Conservation (phyloP, 2,888 invertebrate genomes). For the Pristionchus mayeri region DNA sequence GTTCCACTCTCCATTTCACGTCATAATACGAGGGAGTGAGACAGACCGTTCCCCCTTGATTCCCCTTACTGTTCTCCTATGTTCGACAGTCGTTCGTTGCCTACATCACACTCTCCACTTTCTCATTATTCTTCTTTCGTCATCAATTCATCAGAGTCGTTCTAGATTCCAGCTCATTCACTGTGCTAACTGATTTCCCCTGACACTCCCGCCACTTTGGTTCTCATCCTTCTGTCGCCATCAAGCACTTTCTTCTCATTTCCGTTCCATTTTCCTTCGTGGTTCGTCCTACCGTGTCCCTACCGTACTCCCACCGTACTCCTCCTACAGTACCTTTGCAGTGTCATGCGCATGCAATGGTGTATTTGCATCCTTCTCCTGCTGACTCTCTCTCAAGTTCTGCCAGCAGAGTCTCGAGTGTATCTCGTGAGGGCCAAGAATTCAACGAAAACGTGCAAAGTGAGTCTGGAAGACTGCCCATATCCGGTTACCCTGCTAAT, state of each 20-base stretch:
- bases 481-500: not conserved
- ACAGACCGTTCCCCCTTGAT: not conserved
- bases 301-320: constrained; percentile 19
- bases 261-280: not conserved
- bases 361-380: not conserved
- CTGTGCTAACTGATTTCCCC: too few species aligned
- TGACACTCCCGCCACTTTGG: not conserved
- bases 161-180: too few species aligned
- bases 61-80: too few species aligned
- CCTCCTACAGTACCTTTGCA: not conserved
- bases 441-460: constrained; percentile 46
- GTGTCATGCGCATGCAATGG: not conserved
- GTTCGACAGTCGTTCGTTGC: too few species aligned
- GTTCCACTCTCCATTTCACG: constrained; percentile 41
- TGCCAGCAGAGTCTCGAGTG: constrained; percentile 17
- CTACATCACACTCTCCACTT: too few species aligned
- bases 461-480: constrained; percentile 8
- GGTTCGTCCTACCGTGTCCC: not conserved
- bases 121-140: too few species aligned
- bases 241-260: not conserved
- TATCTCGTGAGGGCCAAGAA: constrained; percentile 43
- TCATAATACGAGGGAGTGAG: not conserved
- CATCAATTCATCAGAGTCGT: too few species aligned
- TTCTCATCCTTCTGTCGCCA: too few species aligned
- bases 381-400: not conserved